A percentile compares a stretch with the other conserved stretches of the same genome.
Evolutionary conservation across 64 coral and sea anemone species (phyloP).

Genomic region (Actinia tenebrosa): DNA sequence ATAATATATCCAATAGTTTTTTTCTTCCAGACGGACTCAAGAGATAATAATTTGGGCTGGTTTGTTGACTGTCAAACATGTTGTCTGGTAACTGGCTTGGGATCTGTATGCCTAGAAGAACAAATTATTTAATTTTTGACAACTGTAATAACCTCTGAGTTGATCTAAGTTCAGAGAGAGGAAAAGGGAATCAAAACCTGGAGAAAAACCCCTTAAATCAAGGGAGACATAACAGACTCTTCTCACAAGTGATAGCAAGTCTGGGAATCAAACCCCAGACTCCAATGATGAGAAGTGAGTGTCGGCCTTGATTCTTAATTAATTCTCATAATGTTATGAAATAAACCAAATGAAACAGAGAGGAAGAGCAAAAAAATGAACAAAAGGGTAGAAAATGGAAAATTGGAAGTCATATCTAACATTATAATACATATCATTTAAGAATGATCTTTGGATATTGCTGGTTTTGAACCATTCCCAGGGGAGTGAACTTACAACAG

Average conservation of each 20-base stretch:
- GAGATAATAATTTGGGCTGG: slow-evolving; percentile 29
- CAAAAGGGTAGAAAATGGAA: neutral
- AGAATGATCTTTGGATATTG: too few species aligned
- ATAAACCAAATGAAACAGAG: neutral
- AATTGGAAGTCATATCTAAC: neutral
- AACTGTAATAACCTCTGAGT: neutral
- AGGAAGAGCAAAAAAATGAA: neutral
- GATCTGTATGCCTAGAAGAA: slow-evolving; percentile 62
- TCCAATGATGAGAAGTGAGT: too few species aligned
- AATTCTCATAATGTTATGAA: too few species aligned
- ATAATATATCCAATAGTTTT: slow-evolving; percentile 45
- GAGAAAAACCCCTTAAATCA: too few species aligned
- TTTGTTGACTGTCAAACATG: slow-evolving; percentile 47
- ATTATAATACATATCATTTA: neutral
- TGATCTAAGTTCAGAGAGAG: neutral
- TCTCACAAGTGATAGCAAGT: neutral
- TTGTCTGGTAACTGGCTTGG: slow-evolving; percentile 47
- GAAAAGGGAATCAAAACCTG: too few species aligned
- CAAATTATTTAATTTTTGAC: neutral
- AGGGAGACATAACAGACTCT: too few species aligned
- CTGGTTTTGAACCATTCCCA: too few species aligned
- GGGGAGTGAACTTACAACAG: too few species aligned
- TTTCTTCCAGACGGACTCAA: slow-evolving; percentile 54
- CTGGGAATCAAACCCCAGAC: too few species aligned
- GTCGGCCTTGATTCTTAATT: too few species aligned